Evolutionary conservation across 37 sponge, comb jelly and placozoan genomes (phyloP), one percentile per base, ranked within the genome.

Genomic region (Cladorhizidae sp.): DNA sequence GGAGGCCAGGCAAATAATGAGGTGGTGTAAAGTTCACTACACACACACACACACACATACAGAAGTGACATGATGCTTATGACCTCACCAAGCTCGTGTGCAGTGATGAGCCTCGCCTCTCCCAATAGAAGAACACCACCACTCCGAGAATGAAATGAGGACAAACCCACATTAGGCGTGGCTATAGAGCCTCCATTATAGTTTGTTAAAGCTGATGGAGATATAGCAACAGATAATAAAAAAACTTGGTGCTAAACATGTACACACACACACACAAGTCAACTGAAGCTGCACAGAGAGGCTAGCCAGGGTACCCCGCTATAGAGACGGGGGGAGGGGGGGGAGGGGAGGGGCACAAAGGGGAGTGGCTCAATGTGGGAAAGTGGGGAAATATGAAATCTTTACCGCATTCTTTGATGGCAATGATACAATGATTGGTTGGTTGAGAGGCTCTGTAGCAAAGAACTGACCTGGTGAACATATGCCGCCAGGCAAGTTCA

Each of bases 161-260:
- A 80, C 43, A 80, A 40, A 28, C 87, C 87, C 32, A 81, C 82
- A 81, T 81, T 81, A 8, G 82, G 63, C 15, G 82, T 81, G 1
- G 39, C 25, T 3, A 72, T 72, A 37, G 51, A 9, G 17, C 39
- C 73, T 37, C 52, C 52, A 37, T 72, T 72, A 52, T 45, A 72
- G 38, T 72, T 45, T 3, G 8, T 11, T 31, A 40, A 14, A 42
- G 51, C 73, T 72, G 51, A 70, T 14, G 17, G 35, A 39, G 9
- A 32, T 9, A 39, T 54, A 12, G 55, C 12, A 23, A 26, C 21
- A n/a, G 21, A 11, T 64, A 23, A 26, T 64, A n/a, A n/a, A n/a
- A n/a, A n/a, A n/a, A n/a, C n/a, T n/a, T n/a, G n/a, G n/a, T n/a
- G n/a, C n/a, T n/a, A n/a, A n/a, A n/a, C n/a, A n/a, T n/a, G n/a